Percentiles rank a stretch among this genome's conserved stretches.
phyloP scores from a whole-genome alignment of 2,888 invertebrate species.

The Iphiclides podalirius region DNA sequence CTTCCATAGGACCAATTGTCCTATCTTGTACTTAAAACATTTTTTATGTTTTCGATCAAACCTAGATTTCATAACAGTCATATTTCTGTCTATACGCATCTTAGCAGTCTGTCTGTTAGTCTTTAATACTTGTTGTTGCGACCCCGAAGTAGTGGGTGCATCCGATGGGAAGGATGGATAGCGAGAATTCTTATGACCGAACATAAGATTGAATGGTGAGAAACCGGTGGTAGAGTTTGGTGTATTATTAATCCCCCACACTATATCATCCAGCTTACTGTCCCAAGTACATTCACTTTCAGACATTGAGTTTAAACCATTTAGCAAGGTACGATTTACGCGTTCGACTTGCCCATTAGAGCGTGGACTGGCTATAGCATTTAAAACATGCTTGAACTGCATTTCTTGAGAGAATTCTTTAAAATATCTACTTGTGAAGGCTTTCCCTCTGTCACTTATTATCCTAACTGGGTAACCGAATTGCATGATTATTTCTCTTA shows the following conservation, averaged over 20 bases:
- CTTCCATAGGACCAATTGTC: slow-evolving; percentile 23
- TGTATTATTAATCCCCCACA: slow-evolving; percentile 29
- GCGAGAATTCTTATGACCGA: slow-evolving; percentile 22
- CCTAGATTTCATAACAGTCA: no score
- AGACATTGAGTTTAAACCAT: slow-evolving; percentile 24
- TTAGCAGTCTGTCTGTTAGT: slow-evolving; percentile 13
- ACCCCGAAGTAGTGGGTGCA: not conserved
- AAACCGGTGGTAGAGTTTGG: slow-evolving; percentile 16
- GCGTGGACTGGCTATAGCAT: no score
- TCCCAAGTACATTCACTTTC: slow-evolving; percentile 27
- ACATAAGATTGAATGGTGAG: slow-evolving; percentile 27
- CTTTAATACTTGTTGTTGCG: slow-evolving; percentile 5
- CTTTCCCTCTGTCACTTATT: slow-evolving; percentile 20
- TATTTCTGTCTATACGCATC: no score
- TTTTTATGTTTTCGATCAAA: no score
- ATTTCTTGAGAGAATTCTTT: slow-evolving; percentile 17
- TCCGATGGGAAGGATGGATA: slow-evolving; percentile 7
- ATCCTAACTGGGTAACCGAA: slow-evolving; percentile 19
- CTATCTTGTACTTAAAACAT: slow-evolving; percentile 24
- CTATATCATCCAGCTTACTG: slow-evolving; percentile 20
- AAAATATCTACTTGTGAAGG: slow-evolving; percentile 21
- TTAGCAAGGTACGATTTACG: slow-evolving; percentile 24
- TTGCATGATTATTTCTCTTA: slow-evolving; percentile 12
- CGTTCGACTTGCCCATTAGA: not conserved
- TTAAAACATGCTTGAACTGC: slow-evolving; percentile 23